Evolutionary conservation across 2,797 vertebrate species (phyloP).

Genomic region (Rachycentron canadum): DNA sequence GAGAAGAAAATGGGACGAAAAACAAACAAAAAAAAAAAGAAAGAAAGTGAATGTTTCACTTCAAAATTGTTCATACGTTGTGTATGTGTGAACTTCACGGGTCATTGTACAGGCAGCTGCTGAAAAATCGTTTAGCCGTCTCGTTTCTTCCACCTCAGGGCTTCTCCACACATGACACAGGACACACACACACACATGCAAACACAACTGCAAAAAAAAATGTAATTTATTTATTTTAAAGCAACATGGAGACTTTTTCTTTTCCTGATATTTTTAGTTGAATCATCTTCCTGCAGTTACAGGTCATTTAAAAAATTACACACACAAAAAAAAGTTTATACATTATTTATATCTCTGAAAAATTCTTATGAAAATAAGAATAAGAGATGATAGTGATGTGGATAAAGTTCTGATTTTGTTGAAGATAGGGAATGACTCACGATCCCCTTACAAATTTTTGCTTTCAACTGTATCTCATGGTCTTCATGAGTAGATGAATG

Average conservation of each 20-base stretch:
- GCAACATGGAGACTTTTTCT: neutral
- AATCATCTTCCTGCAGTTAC: neutral
- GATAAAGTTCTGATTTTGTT: too few relatives aligned
- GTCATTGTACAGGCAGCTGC: constrained; percentile 3
- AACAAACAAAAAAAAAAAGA: neutral
- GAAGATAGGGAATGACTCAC: too few relatives aligned
- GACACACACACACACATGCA: neutral
- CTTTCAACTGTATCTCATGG: too few relatives aligned
- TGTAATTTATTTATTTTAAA: too few relatives aligned
- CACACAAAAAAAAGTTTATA: neutral
- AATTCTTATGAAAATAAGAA: neutral
- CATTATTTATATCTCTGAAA: constrained; percentile 10
- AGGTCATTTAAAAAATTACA: neutral
- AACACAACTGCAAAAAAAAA: constrained; percentile 5
- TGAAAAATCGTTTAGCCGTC: neutral
- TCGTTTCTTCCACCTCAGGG: neutral
- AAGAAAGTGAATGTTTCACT: constrained; percentile 26
- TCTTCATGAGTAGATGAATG: too few relatives aligned
- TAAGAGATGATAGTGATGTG: neutral
- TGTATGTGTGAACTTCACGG: constrained; percentile 19
- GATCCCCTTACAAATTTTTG: too few relatives aligned
- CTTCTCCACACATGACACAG: neutral
- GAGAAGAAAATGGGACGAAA: neutral
- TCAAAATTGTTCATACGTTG: neutral
- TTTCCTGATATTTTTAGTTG: neutral